Conservation (phyloP, 2,888 invertebrate genomes). For the Caenorhabditis sp. region DNA sequence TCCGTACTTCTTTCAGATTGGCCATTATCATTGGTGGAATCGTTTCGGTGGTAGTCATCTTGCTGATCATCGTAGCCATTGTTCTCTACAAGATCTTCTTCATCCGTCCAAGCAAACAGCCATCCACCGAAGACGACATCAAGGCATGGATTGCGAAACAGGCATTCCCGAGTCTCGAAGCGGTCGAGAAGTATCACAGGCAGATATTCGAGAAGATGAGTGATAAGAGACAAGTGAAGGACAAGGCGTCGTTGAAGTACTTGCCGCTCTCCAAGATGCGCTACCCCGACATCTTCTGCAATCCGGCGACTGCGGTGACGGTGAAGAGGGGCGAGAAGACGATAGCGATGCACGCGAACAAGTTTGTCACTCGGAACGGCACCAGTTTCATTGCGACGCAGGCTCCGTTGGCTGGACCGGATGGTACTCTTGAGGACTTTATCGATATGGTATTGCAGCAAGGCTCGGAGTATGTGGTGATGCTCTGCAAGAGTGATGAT, state of each 20-base stretch:
- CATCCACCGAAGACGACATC: background rate
- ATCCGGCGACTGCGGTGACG: background rate
- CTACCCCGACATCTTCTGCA: background rate
- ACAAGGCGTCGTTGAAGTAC: background rate
- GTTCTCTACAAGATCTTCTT: background rate
- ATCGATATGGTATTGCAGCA: background rate
- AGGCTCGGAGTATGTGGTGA: background rate
- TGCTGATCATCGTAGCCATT: background rate
- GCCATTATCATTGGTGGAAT: background rate
- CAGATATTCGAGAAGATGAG: background rate
- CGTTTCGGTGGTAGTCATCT: background rate
- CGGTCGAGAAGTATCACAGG: background rate
- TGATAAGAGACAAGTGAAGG: background rate
- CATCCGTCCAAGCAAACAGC: background rate
- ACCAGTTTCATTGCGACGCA: background rate
- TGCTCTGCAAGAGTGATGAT: background rate
- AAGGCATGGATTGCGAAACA: background rate
- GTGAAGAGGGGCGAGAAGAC: background rate
- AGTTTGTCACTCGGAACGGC: background rate
- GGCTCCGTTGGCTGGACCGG: constrained; percentile 1
- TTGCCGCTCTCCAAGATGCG: background rate
- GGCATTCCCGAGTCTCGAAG: background rate
- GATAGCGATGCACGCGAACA: background rate
- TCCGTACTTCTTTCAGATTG: background rate
- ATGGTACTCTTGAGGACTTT: background rate